phyloP scores from a whole-genome alignment of 1,140 invertebrate species.

The Ceratosolen solmsi region DNA sequence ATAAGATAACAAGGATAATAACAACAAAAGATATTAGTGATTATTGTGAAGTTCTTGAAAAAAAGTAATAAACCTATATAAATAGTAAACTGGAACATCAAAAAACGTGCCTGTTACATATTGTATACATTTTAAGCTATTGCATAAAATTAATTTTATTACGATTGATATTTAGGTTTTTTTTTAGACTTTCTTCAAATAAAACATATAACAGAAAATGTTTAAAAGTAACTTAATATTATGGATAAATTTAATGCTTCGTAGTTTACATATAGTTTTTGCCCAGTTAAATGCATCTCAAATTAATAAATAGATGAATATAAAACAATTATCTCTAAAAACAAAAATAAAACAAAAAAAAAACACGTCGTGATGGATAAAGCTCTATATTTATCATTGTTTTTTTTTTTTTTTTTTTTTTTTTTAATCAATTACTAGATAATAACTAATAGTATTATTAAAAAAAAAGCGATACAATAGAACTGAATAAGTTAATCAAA shows the following conservation, averaged over 20 bases:
- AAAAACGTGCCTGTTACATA: conserved; percentile 55
- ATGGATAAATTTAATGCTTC: conserved; percentile 1
- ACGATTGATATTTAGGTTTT: conserved; percentile 18
- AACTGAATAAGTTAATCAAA: not conserved
- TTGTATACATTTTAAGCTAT: conserved; percentile 12
- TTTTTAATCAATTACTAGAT: too few species aligned
- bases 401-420: too few species aligned
- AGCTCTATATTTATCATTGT: too few species aligned
- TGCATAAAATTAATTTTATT: conserved; percentile 8
- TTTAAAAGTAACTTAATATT: not conserved
- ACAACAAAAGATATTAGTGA: not conserved
- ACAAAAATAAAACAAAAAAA: too few species aligned
- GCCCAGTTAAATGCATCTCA: conserved; percentile 19
- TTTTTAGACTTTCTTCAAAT: conserved; percentile 37
- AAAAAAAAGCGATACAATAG: too few species aligned
- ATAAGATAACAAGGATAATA: too few species aligned
- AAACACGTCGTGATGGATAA: too few species aligned
- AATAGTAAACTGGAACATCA: conserved; percentile 52
- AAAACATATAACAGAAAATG: not conserved
- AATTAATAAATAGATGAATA: not conserved
- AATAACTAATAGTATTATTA: too few species aligned
- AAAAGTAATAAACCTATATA: conserved; percentile 32
- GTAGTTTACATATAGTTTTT: conserved; percentile 30
- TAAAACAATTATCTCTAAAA: too few species aligned
- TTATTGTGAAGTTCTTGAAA: conserved; percentile 16